Base-by-base conservation (phyloP, 2,888 invertebrate genomes). In the Empis livida region DNA sequence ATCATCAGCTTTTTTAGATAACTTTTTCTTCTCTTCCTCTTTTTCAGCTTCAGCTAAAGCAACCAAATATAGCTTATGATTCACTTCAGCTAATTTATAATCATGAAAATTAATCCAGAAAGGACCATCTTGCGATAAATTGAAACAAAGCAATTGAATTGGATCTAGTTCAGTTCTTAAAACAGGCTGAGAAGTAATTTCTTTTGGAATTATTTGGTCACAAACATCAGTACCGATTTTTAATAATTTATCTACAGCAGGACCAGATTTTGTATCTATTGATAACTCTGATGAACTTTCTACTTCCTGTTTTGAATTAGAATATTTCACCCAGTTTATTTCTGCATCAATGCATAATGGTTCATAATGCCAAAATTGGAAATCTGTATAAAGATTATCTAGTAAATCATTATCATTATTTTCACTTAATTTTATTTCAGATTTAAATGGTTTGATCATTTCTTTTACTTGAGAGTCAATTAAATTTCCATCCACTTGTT, bases 41-140 rank as follows among this genome's bases (percentile, higher is more conserved):
- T 55, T 53, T 44, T 60, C 53, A 61, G 63, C 56, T 55, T 58
- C 52, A 48, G 78, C 78, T 56, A 79, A 61, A 13, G 40, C 30
- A 44, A 44, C 37, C 14, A 48, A 44, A 48, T 61, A 62, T 39
- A 75, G 67, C 59, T 78, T 77, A 59, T 76, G 77, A 53, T 72
- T 67, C 54, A 76, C 73, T 68, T 84, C 83, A 30, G 81, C 81
- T 53, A 81, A 78, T 54, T 80, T 76, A 58, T 81, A 82, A 17
- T 73, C 55, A 57, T 71, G 67, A 62, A 78, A 80, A 45, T 77
- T 73, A 5, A 71, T 61, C 81, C 80, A 82, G 58, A 79, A 79
- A 9, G 75, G 68, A 51, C 69, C 64, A 52, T 82, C 76, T 2
- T 64, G 50, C 1, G 60, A 57, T 9, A 73, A 58, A 52, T 65